Evolutionary conservation across 2,113 vertebrate genomes (phyloP).

Genomic region (Pavo muticus): DNA sequence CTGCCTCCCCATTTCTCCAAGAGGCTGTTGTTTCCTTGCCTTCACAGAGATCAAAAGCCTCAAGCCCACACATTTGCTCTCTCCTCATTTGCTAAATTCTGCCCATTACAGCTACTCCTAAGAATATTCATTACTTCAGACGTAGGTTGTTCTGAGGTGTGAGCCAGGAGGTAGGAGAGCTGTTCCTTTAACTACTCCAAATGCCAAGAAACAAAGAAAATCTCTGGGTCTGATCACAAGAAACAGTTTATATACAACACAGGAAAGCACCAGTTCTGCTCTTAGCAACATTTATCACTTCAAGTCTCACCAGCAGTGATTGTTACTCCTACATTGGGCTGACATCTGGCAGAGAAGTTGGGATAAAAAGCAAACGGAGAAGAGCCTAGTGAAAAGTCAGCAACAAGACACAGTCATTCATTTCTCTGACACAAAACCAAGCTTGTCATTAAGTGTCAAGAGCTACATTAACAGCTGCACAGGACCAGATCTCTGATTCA

Average conservation of each 20-base stretch:
- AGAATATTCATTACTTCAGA: not conserved
- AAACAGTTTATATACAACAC: not conserved
- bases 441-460: conserved; percentile 31
- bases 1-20: not conserved
- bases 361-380: not conserved
- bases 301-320: not conserved
- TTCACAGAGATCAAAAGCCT: not conserved
- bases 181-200: not conserved
- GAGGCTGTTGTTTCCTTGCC: not conserved
- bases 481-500: not conserved
- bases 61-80: not conserved
- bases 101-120: not conserved
- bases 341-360: conserved; percentile 41
- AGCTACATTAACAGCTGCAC: conserved; percentile 39
- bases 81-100: not conserved
- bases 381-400: not conserved
- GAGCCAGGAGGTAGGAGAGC: not conserved
- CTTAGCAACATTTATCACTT: not conserved
- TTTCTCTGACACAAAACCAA: not conserved
- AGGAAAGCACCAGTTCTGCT: not conserved
- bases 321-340: conserved; percentile 5
- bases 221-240: not conserved
- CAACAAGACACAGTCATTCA: not conserved
- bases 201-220: not conserved
- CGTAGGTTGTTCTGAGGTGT: not conserved